Base-by-base conservation (phyloP, 2,888 invertebrate species). In the Deilephila porcellus region DNA sequence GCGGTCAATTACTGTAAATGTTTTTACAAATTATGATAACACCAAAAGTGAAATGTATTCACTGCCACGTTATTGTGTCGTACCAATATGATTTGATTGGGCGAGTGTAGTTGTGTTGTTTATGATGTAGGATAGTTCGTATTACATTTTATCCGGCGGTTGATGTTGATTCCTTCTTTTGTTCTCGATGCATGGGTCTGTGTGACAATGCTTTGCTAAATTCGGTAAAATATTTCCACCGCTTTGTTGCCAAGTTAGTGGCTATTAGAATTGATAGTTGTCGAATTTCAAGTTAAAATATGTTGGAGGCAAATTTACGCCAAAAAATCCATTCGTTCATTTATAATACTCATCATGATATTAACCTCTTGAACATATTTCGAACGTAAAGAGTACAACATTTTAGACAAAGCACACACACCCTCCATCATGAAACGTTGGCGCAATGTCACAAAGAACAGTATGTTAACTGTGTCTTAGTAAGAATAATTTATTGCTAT, bases 71-170 rank as follows among this genome's bases (percentile, higher is more conserved):
- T 70, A 71, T 53, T 67, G 37, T 56, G 29, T 67, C 25, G 34
- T 80, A 81, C 80, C 79, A 80, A 79, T 80, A 79, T 34, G 34
- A n/a, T 60, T 76, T 74, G 71, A 80, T 80, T 73, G 77, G 77
- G 78, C 76, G 76, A 78, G 74, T 77, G 76, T 77, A 76, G 76
- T 78, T 80, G 75, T 80, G 81, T 79, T 77, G 76, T 77, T 76
- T 80, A 74, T 78, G 79, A 78, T 71, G 73, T 80, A 81, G 83
- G 84, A 32, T 85, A 86, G 81, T 73, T 45, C 45, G 82, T 76
- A 45, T 75, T 77, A 79, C 80, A 76, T 75, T 67, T 76, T 71
- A 79, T 72, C n/a, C 7, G 8, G 37, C 64, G 64, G 20, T 52
- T 59, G 34, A 29, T 73, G 45, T 73, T 59, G 72, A 29, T 73